Percentiles rank a stretch among this genome's conserved stretches.
Conservation (phyloP, 2,113 vertebrate genomes). For the Pithys albifrons region DNA sequence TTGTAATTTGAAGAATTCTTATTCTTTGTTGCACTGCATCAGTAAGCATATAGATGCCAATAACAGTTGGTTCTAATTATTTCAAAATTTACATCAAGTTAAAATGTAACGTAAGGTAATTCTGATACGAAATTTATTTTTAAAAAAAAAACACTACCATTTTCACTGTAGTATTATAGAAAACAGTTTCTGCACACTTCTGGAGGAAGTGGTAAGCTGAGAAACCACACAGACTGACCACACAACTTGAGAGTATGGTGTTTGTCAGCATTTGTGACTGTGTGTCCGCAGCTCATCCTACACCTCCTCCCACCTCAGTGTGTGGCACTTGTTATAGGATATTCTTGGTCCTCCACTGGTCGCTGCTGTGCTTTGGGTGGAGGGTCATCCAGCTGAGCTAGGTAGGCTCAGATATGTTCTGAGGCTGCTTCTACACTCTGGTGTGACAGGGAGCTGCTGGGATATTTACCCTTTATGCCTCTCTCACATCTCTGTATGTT, state of each 20-base stretch:
- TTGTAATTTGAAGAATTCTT: not conserved
- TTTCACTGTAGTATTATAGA: not conserved
- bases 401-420: not conserved
- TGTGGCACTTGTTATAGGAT: rapidly evolving
- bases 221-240: not conserved
- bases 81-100: not conserved
- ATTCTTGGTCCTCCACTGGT: rapidly evolving
- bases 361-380: not conserved
- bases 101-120: not conserved
- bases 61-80: not conserved
- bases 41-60: not conserved
- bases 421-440: not conserved
- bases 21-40: not conserved
- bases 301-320: not conserved
- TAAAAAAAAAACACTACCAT: not conserved
- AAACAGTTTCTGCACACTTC: not conserved
- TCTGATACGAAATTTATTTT: not conserved
- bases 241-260: not conserved
- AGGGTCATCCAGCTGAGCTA: not conserved
- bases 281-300: not conserved
- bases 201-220: constrained; percentile 30
- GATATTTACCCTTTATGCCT: not conserved
- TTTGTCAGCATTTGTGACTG: not conserved
- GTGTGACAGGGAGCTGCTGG: not conserved
- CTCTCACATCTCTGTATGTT: not conserved